Evolutionary conservation across 2,888 invertebrate genomes (phyloP).

Genomic region (Ophioninae sp.): DNA sequence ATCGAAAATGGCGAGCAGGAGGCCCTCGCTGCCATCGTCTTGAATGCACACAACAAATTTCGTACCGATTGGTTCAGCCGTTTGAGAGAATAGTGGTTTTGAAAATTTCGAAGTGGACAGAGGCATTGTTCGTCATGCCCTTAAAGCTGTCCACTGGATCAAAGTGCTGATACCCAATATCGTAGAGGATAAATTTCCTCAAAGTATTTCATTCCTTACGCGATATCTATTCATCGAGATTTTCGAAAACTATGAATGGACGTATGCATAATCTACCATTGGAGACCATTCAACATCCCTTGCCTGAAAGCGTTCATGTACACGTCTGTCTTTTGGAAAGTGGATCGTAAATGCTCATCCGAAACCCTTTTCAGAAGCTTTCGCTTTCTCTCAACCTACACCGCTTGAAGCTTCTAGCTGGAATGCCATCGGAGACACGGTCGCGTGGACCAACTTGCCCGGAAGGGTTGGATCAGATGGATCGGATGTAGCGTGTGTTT

Average conservation of each 20-base stretch:
- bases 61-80: too few relatives aligned
- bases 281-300: conserved; percentile 15
- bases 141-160: too few relatives aligned
- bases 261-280: neutral
- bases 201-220: too few relatives aligned
- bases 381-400: conserved; percentile 1
- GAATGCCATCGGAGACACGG: conserved; percentile 41
- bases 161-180: too few relatives aligned
- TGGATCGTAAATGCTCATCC: conserved; percentile 35
- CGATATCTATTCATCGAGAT: neutral
- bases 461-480: conserved; percentile 80
- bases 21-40: too few relatives aligned
- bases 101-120: too few relatives aligned
- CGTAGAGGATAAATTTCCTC: too few relatives aligned
- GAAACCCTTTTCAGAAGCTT: conserved; percentile 39
- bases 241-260: neutral
- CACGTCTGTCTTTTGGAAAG: conserved; percentile 38
- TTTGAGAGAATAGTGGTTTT: too few relatives aligned
- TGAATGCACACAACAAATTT: too few relatives aligned
- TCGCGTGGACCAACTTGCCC: conserved; percentile 76
- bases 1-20: too few relatives aligned
- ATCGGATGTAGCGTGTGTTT: conserved; percentile 69
- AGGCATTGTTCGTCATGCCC: too few relatives aligned
- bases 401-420: conserved; percentile 5
- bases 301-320: conserved; percentile 1